Evolutionary conservation across 2,113 vertebrate species (phyloP), one percentile per base, ranked within the genome.

Genomic region (Isurus oxyrinchus): DNA sequence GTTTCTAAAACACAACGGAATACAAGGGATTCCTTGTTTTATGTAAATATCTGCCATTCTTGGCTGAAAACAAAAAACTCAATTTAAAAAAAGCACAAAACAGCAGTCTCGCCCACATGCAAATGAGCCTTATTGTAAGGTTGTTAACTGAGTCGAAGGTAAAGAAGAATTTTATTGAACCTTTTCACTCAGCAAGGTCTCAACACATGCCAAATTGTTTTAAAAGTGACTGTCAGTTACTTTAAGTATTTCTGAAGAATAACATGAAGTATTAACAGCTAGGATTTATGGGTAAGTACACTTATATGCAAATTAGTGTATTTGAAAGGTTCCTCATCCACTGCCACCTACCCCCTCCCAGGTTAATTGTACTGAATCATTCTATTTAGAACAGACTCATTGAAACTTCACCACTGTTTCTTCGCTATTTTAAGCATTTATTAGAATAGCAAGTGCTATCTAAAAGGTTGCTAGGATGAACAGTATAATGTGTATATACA

Each of bases 381-480:
- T 95, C 94, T 69, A 72, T 95, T 95, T 53, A 27, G 94, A 72
- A 95, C 25, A 95, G 49, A 91, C 88, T 72, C 49, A 53, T 49
- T 72, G 49, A 72, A 95, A 95, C 44, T 27, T 95, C 66, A 67
- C 66, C 93, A 72, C 10, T 59, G 57, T 59, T 59, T 91, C 88
- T 59, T 59, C 57, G 11, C 88, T 91, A 91, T 95, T 95, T 95
- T 72, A 95, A 95, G 49, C 67, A 72, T 72, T 72, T 72, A 95
- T 95, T 53, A 76, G 66, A 95, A 95, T 72, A 95, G 94, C 94
- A 95, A 95, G 66, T 53, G 67, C 94, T 31, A 72, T 95, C 49
- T 72, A 95, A 95, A 95, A 95, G 94, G 94, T 95, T 95, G 66
- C 94, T 95, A 76, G 94, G 94, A 95, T 95, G 66, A 95, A 95